Percentiles rank a stretch among this genome's conserved stretches.
Evolutionary conservation across 2,797 vertebrate genomes (phyloP).

Genomic region (Vireo griseus): DNA sequence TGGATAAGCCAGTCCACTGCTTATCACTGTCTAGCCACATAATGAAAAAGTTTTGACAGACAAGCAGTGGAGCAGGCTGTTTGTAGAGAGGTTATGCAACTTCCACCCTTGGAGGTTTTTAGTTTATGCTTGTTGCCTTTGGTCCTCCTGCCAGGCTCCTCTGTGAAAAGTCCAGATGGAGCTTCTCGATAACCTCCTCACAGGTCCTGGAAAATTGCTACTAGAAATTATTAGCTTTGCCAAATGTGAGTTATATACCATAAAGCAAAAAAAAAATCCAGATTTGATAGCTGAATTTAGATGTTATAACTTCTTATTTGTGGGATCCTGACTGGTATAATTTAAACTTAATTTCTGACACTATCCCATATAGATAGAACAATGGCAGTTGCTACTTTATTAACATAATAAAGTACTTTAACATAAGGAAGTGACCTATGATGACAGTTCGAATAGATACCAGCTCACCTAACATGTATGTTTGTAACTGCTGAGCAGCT

Average conservation of each 20-base stretch:
- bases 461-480: background rate
- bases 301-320: background rate
- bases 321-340: background rate
- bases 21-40: background rate
- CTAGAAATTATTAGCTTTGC: background rate
- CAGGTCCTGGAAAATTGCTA: background rate
- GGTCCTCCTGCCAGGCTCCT: background rate
- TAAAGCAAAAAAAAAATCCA: background rate
- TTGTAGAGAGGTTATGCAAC: background rate
- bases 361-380: background rate
- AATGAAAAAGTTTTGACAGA: background rate
- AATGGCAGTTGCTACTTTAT: background rate
- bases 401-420: background rate
- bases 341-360: background rate
- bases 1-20: background rate
- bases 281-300: background rate
- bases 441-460: background rate
- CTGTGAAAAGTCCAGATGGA: background rate
- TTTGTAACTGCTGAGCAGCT: background rate
- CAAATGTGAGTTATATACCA: background rate
- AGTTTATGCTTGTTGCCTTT: background rate
- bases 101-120: background rate
- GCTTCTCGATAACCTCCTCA: background rate
- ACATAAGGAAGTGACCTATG: background rate
- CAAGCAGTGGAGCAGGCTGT: background rate